A percentile compares a stretch with the other conserved stretches of the same genome.
Evolutionary conservation across 2,113 vertebrate species (phyloP).

Genomic region (Zapornia atra): DNA sequence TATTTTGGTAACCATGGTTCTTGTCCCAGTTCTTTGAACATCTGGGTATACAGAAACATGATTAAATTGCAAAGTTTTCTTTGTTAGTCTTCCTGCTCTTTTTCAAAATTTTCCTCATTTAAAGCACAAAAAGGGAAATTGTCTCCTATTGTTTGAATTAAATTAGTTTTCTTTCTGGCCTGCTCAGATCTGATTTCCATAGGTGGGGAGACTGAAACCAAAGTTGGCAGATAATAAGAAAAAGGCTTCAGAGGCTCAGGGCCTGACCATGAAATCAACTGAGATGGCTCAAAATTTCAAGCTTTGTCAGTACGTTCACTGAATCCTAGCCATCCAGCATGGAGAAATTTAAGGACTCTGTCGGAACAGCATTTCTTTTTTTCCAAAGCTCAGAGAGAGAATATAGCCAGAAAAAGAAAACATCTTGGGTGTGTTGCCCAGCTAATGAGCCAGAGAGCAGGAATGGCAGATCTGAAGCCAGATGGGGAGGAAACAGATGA

Average conservation of each 20-base stretch:
- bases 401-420: background rate
- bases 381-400: background rate
- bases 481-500: background rate
- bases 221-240: background rate
- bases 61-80: background rate
- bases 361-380: background rate
- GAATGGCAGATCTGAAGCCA: background rate
- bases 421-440: background rate
- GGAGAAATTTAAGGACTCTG: background rate
- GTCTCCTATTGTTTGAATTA: background rate
- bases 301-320: background rate
- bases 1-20: background rate
- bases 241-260: background rate
- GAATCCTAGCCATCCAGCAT: background rate
- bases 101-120: background rate
- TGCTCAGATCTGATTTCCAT: background rate
- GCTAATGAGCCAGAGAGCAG: background rate
- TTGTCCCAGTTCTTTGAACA: slow-evolving; percentile 16
- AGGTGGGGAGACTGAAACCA: background rate
- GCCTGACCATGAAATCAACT: background rate
- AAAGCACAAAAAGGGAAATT: background rate
- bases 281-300: background rate
- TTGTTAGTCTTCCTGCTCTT: background rate
- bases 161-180: background rate
- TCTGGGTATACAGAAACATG: background rate